Percentiles rank a stretch among this genome's conserved stretches.
Evolutionary conservation across 2,113 vertebrate genomes (phyloP).

Genomic region (Gallinago jamesoni): DNA sequence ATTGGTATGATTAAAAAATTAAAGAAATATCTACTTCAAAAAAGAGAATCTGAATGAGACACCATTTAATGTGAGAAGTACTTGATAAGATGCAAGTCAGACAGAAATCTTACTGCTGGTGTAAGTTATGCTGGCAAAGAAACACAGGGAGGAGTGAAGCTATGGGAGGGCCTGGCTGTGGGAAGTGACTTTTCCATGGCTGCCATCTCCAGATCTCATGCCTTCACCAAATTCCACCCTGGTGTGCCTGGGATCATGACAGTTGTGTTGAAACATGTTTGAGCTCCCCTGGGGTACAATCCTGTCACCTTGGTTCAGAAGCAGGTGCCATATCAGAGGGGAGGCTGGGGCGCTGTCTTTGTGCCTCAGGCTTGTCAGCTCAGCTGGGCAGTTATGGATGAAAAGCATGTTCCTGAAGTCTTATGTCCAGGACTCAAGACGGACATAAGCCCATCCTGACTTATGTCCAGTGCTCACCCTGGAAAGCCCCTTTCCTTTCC

Average conservation of each 20-base stretch:
- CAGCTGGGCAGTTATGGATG: rapidly evolving
- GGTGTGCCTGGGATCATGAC: rapidly evolving
- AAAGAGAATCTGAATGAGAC: background rate
- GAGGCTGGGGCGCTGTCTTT: background rate
- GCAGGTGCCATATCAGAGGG: background rate
- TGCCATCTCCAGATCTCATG: background rate
- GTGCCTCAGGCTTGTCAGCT: background rate
- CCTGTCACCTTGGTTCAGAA: background rate
- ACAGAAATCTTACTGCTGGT: background rate
- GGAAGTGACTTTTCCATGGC: background rate
- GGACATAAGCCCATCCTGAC: too few species aligned
- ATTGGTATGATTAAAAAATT: background rate
- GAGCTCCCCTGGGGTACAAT: background rate
- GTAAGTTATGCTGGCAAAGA: background rate
- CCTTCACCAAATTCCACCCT: background rate
- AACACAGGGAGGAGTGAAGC: background rate
- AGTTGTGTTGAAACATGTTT: rapidly evolving
- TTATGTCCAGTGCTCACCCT: background rate
- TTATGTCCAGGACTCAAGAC: background rate
- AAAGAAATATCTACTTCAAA: background rate
- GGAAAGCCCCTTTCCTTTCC: background rate
- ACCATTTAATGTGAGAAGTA: background rate
- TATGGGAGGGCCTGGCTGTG: background rate
- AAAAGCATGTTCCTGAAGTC: background rate
- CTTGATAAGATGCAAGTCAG: background rate